These are phyloP conservation scores for Danio kyathit DNA, from an alignment of 2,797 vertebrate genomes.

Conservation along the genomic window DNA sequence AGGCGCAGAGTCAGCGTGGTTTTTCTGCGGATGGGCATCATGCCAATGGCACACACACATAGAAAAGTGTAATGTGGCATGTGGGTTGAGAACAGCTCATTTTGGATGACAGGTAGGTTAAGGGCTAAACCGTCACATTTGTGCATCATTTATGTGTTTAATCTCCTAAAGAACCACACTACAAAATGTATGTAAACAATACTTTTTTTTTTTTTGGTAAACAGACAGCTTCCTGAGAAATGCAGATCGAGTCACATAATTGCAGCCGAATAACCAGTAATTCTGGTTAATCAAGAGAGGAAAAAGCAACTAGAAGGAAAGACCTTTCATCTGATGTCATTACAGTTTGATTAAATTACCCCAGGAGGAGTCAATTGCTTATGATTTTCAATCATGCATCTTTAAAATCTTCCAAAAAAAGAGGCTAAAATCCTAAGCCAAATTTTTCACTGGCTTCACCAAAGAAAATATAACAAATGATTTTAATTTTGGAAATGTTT, in stretches of 20 bases:
- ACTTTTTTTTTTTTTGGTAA: not conserved
- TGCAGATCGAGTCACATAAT: not conserved
- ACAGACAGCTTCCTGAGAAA: not conserved
- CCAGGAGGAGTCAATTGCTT: constrained; percentile 2
- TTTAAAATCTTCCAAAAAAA: not conserved
- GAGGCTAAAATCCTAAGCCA: not conserved
- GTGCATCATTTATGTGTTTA: constrained; percentile 5
- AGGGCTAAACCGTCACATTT: not conserved
- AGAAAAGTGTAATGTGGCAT: not conserved
- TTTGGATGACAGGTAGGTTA: constrained; percentile 1
- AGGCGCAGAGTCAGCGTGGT: constrained; percentile 58
- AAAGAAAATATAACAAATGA: not conserved
- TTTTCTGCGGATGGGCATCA: constrained; percentile 43
- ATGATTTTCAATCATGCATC: not conserved
- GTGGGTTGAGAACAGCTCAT: not conserved
- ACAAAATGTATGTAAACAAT: constrained; percentile 1
- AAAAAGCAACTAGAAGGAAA: not conserved
- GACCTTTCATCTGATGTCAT: not conserved
- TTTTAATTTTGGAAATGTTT: not conserved
- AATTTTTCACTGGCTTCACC: no score
- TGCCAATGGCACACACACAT: not conserved
- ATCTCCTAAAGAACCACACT: not conserved
- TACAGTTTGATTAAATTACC: not conserved
- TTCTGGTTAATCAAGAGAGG: constrained; percentile 3
- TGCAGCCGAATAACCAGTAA: constrained; percentile 2